Evolutionary conservation across 2,797 vertebrate species (phyloP).

Genomic region (Odontamblyopus lacepedii): DNA sequence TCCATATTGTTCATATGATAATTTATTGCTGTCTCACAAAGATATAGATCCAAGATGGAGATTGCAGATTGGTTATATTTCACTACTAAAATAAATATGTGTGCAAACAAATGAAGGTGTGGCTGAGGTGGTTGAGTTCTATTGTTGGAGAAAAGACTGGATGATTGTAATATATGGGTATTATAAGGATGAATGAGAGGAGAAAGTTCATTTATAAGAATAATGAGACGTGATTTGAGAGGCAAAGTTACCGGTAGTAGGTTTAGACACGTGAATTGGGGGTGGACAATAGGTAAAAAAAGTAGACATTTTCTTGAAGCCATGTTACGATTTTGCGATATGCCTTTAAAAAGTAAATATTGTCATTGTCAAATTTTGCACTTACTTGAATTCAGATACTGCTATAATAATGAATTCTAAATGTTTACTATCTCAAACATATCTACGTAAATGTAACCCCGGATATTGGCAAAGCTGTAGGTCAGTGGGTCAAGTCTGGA

Average conservation of each 20-base stretch:
- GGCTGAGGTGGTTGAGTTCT: background rate
- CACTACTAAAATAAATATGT: slow-evolving; percentile 18
- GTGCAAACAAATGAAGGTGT: slow-evolving; percentile 23
- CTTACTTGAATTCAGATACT: too few relatives aligned
- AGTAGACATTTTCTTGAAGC: too few relatives aligned
- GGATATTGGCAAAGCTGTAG: slow-evolving; percentile 37
- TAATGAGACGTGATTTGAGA: too few relatives aligned
- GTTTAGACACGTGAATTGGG: background rate
- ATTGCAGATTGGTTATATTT: slow-evolving; percentile 19
- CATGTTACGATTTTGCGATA: too few relatives aligned
- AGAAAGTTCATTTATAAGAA: background rate
- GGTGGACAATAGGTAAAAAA: too few relatives aligned
- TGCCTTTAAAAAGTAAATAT: too few relatives aligned
- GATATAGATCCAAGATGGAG: slow-evolving; percentile 53
- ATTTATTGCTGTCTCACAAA: slow-evolving; percentile 40
- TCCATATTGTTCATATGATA: slow-evolving; percentile 24
- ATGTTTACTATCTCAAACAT: slow-evolving; percentile 4
- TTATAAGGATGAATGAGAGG: background rate
- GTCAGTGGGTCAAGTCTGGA: slow-evolving; percentile 37
- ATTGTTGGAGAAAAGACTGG: too few relatives aligned
- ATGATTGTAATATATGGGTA: too few relatives aligned
- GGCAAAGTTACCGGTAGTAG: background rate
- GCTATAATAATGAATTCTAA: background rate
- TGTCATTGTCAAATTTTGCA: too few relatives aligned
- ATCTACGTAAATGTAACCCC: slow-evolving; percentile 18